phyloP scores from a whole-genome alignment of 1,140 invertebrate genomes.

The Microvelia longipes region DNA sequence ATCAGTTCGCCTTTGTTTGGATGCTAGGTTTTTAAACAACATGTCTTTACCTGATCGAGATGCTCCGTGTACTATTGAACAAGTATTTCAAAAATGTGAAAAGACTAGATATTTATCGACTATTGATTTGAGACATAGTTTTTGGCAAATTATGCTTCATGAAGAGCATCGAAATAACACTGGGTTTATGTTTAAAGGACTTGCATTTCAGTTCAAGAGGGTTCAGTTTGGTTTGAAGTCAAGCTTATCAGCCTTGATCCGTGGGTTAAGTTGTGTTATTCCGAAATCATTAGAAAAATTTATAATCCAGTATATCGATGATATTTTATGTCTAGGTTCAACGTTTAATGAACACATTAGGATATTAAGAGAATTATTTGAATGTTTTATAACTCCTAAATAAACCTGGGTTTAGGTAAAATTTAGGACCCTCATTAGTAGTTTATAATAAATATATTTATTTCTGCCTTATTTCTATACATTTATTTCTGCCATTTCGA shows the following conservation, averaged over 20 bases:
- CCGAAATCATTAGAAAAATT: too few relatives aligned
- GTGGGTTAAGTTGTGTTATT: too few relatives aligned
- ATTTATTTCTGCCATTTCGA: too few relatives aligned
- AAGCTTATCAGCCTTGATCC: too few relatives aligned
- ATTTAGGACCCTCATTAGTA: too few relatives aligned
- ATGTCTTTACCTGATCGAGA: neutral
- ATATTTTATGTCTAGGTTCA: neutral
- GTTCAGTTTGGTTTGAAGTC: too few relatives aligned
- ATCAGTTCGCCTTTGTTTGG: neutral
- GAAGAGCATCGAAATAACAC: neutral
- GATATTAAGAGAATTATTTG: neutral
- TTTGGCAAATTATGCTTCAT: neutral
- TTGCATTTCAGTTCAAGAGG: too few relatives aligned
- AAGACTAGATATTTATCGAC: neutral
- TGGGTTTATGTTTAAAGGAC: neutral
- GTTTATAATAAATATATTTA: too few relatives aligned
- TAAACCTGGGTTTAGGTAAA: too few relatives aligned
- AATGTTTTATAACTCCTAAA: neutral
- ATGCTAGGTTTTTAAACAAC: neutral
- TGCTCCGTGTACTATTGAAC: neutral
- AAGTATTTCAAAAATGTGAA: neutral
- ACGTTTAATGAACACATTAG: neutral
- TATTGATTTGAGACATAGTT: neutral
- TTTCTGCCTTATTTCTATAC: too few relatives aligned
- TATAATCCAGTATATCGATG: neutral